Evolutionary conservation across 2,888 invertebrate genomes (phyloP).

Genomic region (Dioctria linearis): DNA sequence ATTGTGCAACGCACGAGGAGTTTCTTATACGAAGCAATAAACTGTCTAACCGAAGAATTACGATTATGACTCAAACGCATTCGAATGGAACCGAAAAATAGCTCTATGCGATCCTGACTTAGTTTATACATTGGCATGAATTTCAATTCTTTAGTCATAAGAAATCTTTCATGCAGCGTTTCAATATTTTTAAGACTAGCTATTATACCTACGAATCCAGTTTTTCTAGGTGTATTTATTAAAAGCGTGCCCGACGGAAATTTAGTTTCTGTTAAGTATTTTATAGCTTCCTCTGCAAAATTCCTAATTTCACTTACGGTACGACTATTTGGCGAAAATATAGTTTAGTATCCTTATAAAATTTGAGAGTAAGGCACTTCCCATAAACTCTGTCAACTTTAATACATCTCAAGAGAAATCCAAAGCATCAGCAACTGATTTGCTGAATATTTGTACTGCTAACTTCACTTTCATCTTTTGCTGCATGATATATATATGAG

Average conservation of each 20-base stretch:
- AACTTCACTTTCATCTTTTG: background rate
- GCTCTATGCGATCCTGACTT: no score
- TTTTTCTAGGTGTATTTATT: background rate
- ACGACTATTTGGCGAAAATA: background rate
- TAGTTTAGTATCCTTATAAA: background rate
- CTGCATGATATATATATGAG: background rate
- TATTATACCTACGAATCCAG: background rate
- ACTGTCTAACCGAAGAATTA: background rate
- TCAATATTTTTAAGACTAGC: background rate
- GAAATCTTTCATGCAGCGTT: background rate
- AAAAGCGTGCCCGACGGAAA: background rate
- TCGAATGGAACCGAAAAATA: background rate
- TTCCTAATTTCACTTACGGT: background rate
- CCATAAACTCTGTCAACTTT: background rate
- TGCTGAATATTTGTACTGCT: background rate
- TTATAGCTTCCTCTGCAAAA: background rate
- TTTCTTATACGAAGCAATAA: background rate
- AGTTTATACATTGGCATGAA: no score
- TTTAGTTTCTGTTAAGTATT: background rate
- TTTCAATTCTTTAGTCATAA: background rate
- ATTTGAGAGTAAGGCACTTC: background rate
- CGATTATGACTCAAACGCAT: background rate
- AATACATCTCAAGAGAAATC: background rate
- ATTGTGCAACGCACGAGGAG: no score
- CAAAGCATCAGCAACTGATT: background rate